phyloP scores from a whole-genome alignment of 1,140 invertebrate genomes.

The Pogonomyrmex californicus region DNA sequence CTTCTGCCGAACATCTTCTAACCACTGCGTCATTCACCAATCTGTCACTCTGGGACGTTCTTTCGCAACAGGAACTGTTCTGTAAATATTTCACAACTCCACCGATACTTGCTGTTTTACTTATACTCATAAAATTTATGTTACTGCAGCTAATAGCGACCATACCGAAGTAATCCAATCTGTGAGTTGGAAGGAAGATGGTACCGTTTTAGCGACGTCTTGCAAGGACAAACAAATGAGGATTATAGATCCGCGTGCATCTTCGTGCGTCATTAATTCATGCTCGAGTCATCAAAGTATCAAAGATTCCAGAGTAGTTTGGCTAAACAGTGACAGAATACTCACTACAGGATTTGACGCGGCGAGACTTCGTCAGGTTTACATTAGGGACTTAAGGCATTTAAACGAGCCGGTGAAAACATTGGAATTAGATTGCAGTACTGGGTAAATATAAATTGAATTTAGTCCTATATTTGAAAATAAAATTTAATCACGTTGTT shows the following conservation, averaged over 20 bases:
- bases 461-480: slow-evolving; percentile 11
- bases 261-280: slow-evolving; percentile 89
- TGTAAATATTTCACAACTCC: slow-evolving; percentile 86
- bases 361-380: slow-evolving; percentile 93
- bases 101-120: neutral
- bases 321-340: slow-evolving; percentile 94
- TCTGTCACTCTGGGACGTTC: slow-evolving; percentile 95
- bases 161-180: slow-evolving; percentile 95
- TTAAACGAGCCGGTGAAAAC: slow-evolving; percentile 92
- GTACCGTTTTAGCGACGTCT: slow-evolving; percentile 90
- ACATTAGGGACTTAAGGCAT: slow-evolving; percentile 95
- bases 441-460: slow-evolving; percentile 88
- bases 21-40: slow-evolving; percentile 94
- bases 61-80: slow-evolving; percentile 93
- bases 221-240: slow-evolving; percentile 95
- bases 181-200: slow-evolving; percentile 94
- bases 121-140: slow-evolving; percentile 44
- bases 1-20: slow-evolving; percentile 94
- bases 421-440: slow-evolving; percentile 95
- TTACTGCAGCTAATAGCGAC: slow-evolving; percentile 90
- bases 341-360: slow-evolving; percentile 94
- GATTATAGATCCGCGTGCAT: slow-evolving; percentile 92
- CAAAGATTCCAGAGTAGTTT: slow-evolving; percentile 96
- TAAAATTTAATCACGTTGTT: neutral
- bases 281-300: slow-evolving; percentile 94